These are phyloP conservation scores for Pyrgus malvae DNA, from an alignment of 2,888 invertebrate genomes.

Conservation along the genomic window DNA sequence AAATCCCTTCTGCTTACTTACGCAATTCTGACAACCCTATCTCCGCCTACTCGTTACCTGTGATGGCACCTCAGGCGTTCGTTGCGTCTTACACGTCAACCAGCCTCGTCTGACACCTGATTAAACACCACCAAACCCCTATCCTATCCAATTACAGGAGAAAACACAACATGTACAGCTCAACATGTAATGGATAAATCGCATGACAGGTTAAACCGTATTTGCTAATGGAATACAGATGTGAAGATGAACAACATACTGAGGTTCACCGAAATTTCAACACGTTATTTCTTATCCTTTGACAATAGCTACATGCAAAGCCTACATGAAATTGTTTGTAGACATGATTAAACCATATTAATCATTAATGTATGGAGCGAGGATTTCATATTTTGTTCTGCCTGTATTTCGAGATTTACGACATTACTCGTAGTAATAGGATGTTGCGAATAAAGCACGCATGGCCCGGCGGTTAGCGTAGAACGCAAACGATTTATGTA, in stretches of 20 bases:
- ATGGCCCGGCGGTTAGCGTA: no score
- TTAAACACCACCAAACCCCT: conserved; percentile 56
- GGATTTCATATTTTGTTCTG: no score
- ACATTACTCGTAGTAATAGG: no score
- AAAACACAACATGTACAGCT: conserved; percentile 40
- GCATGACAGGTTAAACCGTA: conserved; percentile 62
- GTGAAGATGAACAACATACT: conserved; percentile 69
- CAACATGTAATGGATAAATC: conserved; percentile 49
- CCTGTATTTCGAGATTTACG: no score
- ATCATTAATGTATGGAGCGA: neutral
- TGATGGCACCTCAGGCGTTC: conserved; percentile 74
- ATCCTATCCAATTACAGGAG: conserved; percentile 48
- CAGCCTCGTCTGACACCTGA: conserved; percentile 61
- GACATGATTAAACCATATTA: conserved; percentile 13
- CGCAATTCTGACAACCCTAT: conserved; percentile 47
- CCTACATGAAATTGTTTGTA: neutral
- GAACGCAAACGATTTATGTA: no score
- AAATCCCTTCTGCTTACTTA: neutral
- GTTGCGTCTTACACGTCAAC: conserved; percentile 66
- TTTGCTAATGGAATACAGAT: conserved; percentile 79
- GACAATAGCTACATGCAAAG: conserved; percentile 16
- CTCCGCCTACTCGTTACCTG: conserved; percentile 56
- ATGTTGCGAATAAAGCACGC: no score
- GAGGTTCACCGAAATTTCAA: conserved; percentile 58
- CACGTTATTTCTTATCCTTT: conserved; percentile 36